A percentile compares a stretch with the other conserved stretches of the same genome.
Conservation (phyloP, 2,888 invertebrate species). For the Carterocephalus palaemon region DNA sequence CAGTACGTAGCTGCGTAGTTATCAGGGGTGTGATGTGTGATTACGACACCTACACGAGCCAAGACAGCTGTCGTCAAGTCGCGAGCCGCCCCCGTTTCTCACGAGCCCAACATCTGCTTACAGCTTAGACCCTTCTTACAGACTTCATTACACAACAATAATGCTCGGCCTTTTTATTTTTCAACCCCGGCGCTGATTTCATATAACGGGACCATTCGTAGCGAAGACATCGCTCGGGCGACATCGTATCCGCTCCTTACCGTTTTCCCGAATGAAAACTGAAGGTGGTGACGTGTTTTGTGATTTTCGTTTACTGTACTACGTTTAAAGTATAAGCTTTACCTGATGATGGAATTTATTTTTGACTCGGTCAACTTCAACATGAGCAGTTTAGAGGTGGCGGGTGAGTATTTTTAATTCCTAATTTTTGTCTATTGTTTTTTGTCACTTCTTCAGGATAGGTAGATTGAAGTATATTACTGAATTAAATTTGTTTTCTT, state of each 20-base stretch:
- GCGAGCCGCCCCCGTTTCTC: conserved; percentile 52
- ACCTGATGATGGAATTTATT: conserved; percentile 18
- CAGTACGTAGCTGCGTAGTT: no score
- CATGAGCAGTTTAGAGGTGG: conserved; percentile 7
- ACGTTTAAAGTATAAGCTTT: not conserved
- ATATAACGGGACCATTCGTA: conserved; percentile 50
- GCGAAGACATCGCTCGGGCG: conserved; percentile 39
- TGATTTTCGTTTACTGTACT: conserved; percentile 1
- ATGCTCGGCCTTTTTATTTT: conserved; percentile 44
- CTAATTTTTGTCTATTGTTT: no score
- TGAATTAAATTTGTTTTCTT: no score
- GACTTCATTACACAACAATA: conserved; percentile 45
- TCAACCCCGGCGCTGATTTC: conserved; percentile 51
- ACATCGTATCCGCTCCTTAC: conserved; percentile 30
- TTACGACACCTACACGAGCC: conserved; percentile 35
- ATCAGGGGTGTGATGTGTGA: conserved; percentile 25
- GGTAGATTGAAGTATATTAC: no score
- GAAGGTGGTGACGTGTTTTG: conserved; percentile 8
- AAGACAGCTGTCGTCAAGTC: conserved; percentile 37
- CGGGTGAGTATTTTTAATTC: conserved; percentile 18
- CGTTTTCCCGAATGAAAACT: conserved; percentile 8
- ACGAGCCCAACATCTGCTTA: conserved; percentile 50
- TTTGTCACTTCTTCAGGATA: no score
- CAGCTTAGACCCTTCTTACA: conserved; percentile 46
- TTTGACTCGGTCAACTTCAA: conserved; percentile 12